These are phyloP conservation scores for Cherax quadricarinatus DNA, from an alignment of 1,140 invertebrate genomes.

Conservation along the genomic window DNA sequence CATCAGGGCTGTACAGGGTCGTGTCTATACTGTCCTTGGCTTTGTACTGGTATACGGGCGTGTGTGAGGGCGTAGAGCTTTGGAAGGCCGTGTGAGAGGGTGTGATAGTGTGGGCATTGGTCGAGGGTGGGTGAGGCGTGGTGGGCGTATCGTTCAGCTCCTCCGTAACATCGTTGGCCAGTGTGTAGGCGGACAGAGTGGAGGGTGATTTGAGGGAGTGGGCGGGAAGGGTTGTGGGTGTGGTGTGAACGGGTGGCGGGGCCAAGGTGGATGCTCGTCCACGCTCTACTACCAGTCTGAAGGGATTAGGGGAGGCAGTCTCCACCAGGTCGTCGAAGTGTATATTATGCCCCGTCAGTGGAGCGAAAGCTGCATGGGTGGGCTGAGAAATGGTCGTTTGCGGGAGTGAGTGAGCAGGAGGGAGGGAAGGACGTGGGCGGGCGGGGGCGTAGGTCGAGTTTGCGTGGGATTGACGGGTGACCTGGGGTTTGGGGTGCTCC, in stretches of 20 bases:
- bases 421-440: background rate
- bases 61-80: background rate
- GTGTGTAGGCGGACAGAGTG: background rate
- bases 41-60: slow-evolving; percentile 39
- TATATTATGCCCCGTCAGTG: slow-evolving; percentile 13
- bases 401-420: background rate
- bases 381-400: background rate
- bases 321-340: slow-evolving; percentile 43
- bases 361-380: background rate
- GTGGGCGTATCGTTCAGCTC: background rate
- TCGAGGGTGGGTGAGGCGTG: background rate
- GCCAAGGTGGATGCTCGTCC: slow-evolving; percentile 40
- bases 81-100: slow-evolving; percentile 31
- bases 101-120: slow-evolving; percentile 45
- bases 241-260: background rate
- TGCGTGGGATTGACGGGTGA: background rate
- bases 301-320: slow-evolving; percentile 52
- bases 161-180: no score
- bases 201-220: background rate
- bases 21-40: background rate
- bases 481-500: background rate
- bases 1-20: slow-evolving; percentile 28
- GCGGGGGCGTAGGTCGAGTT: background rate
- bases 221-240: no score
- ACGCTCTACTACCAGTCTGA: slow-evolving; percentile 48